Percentiles rank a stretch among this genome's conserved stretches.
phyloP scores from a whole-genome alignment of 2,113 vertebrate genomes.

The Leiothrix lutea region DNA sequence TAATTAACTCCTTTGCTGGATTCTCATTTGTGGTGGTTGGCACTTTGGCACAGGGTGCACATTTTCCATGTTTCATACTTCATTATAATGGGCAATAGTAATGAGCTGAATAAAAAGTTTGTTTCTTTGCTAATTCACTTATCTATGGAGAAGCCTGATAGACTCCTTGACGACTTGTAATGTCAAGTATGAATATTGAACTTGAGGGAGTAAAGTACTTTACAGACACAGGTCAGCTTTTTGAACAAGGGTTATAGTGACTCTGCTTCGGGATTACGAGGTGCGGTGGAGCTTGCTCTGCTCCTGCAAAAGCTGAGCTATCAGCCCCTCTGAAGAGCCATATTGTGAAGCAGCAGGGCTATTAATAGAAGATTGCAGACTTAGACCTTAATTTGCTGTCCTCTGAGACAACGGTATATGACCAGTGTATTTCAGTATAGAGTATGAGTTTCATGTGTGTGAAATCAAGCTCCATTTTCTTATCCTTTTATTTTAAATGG shows the following conservation, averaged over 20 bases:
- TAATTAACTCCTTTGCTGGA: slow-evolving; percentile 25
- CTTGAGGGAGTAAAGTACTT: background rate
- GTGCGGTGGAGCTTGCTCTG: background rate
- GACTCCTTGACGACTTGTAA: background rate
- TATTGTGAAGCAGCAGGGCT: background rate
- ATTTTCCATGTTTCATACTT: background rate
- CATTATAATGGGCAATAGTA: background rate
- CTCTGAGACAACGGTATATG: background rate
- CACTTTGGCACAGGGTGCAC: background rate
- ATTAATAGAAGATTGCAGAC: background rate
- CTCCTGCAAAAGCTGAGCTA: background rate
- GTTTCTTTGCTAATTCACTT: background rate
- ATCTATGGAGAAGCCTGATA: background rate
- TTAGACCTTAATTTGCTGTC: background rate
- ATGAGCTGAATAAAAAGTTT: background rate
- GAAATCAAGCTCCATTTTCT: background rate
- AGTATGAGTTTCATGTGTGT: background rate
- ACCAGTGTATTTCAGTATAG: background rate
- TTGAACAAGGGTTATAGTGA: background rate
- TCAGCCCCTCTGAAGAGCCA: background rate
- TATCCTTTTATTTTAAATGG: background rate
- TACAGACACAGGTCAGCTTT: background rate
- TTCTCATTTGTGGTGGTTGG: background rate
- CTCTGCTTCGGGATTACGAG: background rate
- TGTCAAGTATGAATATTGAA: background rate